phyloP scores from a whole-genome alignment of 2,888 invertebrate species.

The Chirona hameri region DNA sequence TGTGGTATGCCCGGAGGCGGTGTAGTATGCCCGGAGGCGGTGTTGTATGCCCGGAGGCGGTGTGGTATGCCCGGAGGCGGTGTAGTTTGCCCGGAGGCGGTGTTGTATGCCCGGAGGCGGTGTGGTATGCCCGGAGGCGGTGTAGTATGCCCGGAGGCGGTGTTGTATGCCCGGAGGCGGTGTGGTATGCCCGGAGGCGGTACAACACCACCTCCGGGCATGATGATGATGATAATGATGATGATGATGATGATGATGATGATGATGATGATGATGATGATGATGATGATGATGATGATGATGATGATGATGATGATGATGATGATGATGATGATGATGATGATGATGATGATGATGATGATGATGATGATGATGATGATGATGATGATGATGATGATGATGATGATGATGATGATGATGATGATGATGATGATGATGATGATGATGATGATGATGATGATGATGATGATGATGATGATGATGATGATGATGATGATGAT shows the following conservation, averaged over 20 bases:
- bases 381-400: constrained; percentile 38
- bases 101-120: too few relatives aligned
- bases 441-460: constrained; percentile 40
- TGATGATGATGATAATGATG: too few relatives aligned
- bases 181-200: too few relatives aligned
- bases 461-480: constrained; percentile 40
- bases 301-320: constrained; percentile 22
- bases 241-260: constrained; percentile 28
- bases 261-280: constrained; percentile 2
- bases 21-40: too few relatives aligned
- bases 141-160: too few relatives aligned
- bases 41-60: too few relatives aligned
- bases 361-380: constrained; percentile 38
- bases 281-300: constrained; percentile 22
- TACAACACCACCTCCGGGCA: too few relatives aligned
- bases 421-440: constrained; percentile 39
- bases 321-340: constrained; percentile 22
- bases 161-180: too few relatives aligned
- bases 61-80: too few relatives aligned
- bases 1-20: too few relatives aligned
- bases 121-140: too few relatives aligned
- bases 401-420: constrained; percentile 39
- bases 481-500: constrained; percentile 40
- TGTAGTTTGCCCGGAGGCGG: too few relatives aligned
- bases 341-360: constrained; percentile 30